A percentile compares a stretch with the other conserved stretches of the same genome.
These are phyloP conservation scores for Sebastiscus albofasciatus DNA, from an alignment of 2,797 vertebrate genomes.

Conservation along the genomic window DNA sequence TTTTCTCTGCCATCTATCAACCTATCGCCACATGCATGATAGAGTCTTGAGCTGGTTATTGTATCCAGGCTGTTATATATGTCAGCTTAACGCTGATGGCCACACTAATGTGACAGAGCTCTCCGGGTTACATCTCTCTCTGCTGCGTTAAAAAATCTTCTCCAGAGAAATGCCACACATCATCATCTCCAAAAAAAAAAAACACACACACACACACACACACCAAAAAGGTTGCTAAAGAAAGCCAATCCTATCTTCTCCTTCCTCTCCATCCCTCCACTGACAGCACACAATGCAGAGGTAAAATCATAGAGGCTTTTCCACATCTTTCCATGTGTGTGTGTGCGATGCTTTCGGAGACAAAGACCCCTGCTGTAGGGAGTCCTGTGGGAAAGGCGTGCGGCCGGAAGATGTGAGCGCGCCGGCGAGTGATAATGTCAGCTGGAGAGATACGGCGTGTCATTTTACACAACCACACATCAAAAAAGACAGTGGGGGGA, in stretches of 20 bases:
- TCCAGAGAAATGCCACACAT: conserved; percentile 19
- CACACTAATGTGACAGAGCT: conserved; percentile 68
- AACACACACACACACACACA: not conserved
- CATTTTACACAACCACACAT: conserved; percentile 85
- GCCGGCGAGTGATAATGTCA: conserved; percentile 87
- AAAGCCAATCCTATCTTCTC: conserved; percentile 48
- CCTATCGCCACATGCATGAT: conserved; percentile 11
- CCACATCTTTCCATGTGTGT: conserved; percentile 32
- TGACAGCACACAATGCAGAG: conserved; percentile 73
- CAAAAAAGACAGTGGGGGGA: conserved; percentile 79
- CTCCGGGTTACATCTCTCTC: conserved; percentile 63
- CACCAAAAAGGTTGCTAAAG: conserved; percentile 40
- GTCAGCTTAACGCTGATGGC: conserved; percentile 68
- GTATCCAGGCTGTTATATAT: conserved; percentile 41
- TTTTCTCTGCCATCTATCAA: conserved; percentile 20
- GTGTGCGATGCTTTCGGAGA: conserved; percentile 75
- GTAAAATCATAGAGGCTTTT: conserved; percentile 72
- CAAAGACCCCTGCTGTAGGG: conserved; percentile 85
- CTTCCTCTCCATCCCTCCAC: conserved; percentile 46
- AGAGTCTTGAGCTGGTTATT: conserved; percentile 53
- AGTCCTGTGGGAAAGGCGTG: conserved; percentile 85
- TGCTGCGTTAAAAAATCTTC: conserved; percentile 47
- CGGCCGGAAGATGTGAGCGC: conserved; percentile 85
- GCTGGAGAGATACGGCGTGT: conserved; percentile 85
- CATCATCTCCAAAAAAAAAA: not conserved